These are phyloP conservation scores for Labia minor DNA, from an alignment of 2,888 invertebrate species.

Conservation along the genomic window DNA sequence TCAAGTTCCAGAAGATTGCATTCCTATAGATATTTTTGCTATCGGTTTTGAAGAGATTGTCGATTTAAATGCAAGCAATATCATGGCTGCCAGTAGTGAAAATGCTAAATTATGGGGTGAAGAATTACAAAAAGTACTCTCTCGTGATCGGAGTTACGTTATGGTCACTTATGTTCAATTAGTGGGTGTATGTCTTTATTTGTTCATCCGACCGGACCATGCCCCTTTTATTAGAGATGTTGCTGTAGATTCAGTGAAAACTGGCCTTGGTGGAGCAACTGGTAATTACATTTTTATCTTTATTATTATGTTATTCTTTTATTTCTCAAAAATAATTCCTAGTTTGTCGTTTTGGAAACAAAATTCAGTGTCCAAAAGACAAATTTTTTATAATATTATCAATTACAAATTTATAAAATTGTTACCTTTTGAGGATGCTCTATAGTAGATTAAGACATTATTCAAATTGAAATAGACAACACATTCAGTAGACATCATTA, in stretches of 20 bases:
- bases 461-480: too few relatives aligned
- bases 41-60: conserved; percentile 99
- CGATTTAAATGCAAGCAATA: conserved; percentile 95
- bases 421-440: too few relatives aligned
- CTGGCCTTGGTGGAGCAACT: conserved; percentile 94
- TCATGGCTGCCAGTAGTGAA: conserved; percentile 87
- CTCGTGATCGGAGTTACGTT: conserved; percentile 77
- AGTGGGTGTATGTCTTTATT: conserved; percentile 93
- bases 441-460: too few relatives aligned
- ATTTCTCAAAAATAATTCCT: not conserved
- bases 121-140: conserved; percentile 84
- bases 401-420: too few relatives aligned
- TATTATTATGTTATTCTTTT: not conserved
- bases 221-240: conserved; percentile 85
- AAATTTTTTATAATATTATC: not conserved
- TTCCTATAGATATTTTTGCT: conserved; percentile 86
- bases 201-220: conserved; percentile 83
- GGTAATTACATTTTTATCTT: too few relatives aligned
- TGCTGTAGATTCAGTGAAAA: conserved; percentile 92
- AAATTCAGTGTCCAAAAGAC: too few relatives aligned
- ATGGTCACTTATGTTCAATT: conserved; percentile 87
- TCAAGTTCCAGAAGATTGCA: conserved; percentile 36
- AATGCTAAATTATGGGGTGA: conserved; percentile 93
- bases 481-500: too few relatives aligned
- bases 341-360: not conserved